Evolutionary conservation across 2,113 vertebrate species (phyloP).

Genomic region (Gobius niger): DNA sequence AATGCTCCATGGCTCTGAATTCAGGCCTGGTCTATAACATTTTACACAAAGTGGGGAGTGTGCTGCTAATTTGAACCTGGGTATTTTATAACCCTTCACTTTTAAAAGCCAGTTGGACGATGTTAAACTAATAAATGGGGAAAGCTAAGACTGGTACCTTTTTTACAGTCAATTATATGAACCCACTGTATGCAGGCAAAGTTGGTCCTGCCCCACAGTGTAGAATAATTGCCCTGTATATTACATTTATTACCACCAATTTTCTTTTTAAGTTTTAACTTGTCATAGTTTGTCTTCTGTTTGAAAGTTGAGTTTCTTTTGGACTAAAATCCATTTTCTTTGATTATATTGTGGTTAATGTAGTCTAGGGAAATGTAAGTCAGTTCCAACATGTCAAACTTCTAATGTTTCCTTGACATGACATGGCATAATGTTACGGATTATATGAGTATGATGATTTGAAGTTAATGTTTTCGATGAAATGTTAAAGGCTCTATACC

Average conservation of each 20-base stretch:
- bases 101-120: constrained; percentile 7
- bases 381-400: background rate
- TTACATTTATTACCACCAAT: background rate
- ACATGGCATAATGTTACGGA: background rate
- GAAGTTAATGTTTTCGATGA: too few relatives aligned
- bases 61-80: constrained; percentile 2
- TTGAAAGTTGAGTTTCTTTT: background rate
- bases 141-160: background rate
- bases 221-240: background rate
- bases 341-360: background rate
- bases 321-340: background rate
- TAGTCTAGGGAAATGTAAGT: background rate
- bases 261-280: background rate
- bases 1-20: background rate
- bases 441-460: too few relatives aligned
- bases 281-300: background rate
- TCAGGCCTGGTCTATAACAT: constrained; percentile 6
- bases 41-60: constrained; percentile 1
- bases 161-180: constrained; percentile 1
- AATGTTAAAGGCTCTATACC: too few relatives aligned
- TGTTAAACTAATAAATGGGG: constrained; percentile 3
- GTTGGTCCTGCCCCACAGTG: background rate
- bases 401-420: background rate
- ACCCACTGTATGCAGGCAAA: background rate
- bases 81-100: background rate